Evolutionary conservation across 2,797 vertebrate genomes (phyloP).

Genomic region (Rhinatrema bivittatum): DNA sequence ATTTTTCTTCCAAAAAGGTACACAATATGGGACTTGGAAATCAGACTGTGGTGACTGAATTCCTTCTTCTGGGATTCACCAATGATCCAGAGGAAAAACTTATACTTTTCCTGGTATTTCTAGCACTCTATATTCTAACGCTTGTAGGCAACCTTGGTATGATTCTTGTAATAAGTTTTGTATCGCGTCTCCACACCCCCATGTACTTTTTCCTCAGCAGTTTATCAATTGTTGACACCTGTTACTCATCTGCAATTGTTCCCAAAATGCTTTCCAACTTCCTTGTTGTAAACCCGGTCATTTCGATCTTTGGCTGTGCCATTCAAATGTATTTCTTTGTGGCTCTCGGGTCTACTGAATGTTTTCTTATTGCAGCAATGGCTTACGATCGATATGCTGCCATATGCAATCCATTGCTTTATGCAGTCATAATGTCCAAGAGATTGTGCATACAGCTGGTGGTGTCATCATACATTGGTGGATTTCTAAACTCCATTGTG

Average conservation of each 20-base stretch:
- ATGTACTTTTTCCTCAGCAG: slow-evolving; percentile 1
- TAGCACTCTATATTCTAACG: background rate
- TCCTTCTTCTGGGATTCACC: background rate
- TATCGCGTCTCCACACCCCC: background rate
- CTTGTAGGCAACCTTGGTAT: background rate
- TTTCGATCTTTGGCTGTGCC: background rate
- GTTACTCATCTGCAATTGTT: background rate
- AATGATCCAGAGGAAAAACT: background rate
- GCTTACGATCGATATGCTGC: background rate
- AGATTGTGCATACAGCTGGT: background rate
- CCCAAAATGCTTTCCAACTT: background rate
- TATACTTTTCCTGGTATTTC: background rate
- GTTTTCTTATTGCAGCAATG: background rate
- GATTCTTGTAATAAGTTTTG: background rate
- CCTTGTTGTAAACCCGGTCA: background rate
- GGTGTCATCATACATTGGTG: background rate
- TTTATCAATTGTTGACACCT: background rate
- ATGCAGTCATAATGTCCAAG: background rate
- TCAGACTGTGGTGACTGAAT: background rate
- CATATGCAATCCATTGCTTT: background rate
- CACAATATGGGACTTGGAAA: background rate
- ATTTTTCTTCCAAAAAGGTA: too few relatives aligned
- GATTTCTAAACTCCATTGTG: background rate
- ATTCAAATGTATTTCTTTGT: background rate
- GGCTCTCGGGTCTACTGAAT: background rate